These are phyloP conservation scores for Protomyctophum bolini DNA, from an alignment of 2,113 vertebrate genomes.

Conservation along the genomic window DNA sequence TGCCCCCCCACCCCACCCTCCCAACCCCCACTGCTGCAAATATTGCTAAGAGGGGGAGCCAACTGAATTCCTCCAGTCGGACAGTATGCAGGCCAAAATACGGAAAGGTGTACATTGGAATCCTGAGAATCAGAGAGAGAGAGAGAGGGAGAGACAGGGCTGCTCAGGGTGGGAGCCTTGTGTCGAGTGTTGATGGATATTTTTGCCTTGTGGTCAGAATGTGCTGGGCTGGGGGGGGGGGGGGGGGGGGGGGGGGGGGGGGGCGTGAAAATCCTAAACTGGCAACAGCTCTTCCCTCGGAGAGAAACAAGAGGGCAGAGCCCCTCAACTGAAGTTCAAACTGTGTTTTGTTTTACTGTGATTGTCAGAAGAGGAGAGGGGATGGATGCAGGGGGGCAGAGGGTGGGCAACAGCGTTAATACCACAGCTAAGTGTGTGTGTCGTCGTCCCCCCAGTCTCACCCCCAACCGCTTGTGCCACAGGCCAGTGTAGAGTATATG, in stretches of 20 bases:
- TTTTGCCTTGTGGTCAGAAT: slow-evolving; percentile 54
- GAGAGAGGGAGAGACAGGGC: slow-evolving; percentile 12
- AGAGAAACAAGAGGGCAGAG: slow-evolving; percentile 40
- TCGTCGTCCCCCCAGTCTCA: slow-evolving; percentile 23
- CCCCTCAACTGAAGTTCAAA: slow-evolving; percentile 57
- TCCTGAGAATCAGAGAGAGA: neutral
- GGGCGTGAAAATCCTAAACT: slow-evolving; percentile 34
- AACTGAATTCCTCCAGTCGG: slow-evolving; percentile 57
- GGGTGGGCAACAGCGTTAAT: slow-evolving; percentile 24
- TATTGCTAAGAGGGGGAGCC: slow-evolving; percentile 28
- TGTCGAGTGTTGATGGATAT: slow-evolving; percentile 61
- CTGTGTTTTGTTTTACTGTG: slow-evolving; percentile 38
- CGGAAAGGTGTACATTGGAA: slow-evolving; percentile 32
- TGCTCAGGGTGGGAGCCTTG: slow-evolving; percentile 34
- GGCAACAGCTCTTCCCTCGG: slow-evolving; percentile 35
- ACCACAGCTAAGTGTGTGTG: slow-evolving; percentile 49
- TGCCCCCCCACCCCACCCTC: slow-evolving; percentile 6
- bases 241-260: neutral
- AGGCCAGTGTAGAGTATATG: slow-evolving; percentile 47
- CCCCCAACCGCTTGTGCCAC: slow-evolving; percentile 38
- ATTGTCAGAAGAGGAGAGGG: slow-evolving; percentile 26
- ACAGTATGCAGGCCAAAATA: slow-evolving; percentile 52
- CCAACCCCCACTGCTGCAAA: slow-evolving; percentile 29
- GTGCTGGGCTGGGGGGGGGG: neutral
- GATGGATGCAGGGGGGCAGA: neutral